Conservation (phyloP, 1,140 invertebrate species). For the Drosophila navojoa region DNA sequence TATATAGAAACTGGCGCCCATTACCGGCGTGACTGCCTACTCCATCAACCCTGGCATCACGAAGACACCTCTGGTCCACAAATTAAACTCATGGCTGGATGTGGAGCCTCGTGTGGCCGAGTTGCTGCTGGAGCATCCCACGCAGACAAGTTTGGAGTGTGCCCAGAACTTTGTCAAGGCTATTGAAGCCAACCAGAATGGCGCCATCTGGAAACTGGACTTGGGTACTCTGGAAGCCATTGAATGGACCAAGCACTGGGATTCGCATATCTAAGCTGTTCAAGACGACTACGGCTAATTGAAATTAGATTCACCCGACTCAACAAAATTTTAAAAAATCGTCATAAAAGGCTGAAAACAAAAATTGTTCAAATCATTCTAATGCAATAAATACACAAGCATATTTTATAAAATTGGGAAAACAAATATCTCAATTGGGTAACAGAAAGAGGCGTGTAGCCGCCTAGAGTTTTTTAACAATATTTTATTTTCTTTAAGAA, state of each 20-base stretch:
- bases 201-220: conserved; percentile 73
- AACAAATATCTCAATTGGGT: too few species aligned
- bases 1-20: conserved; percentile 51
- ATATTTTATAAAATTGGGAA: too few species aligned
- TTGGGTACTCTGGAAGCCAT: conserved; percentile 59
- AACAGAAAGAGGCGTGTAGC: too few species aligned
- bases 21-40: conserved; percentile 68
- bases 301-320: too few species aligned
- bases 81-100: conserved; percentile 74
- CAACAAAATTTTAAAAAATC: too few species aligned
- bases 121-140: conserved; percentile 57
- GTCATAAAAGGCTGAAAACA: too few species aligned
- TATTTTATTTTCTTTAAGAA: too few species aligned
- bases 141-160: conserved; percentile 52
- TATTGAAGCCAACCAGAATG: conserved; percentile 72
- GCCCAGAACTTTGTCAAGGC: conserved; percentile 76
- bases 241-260: conserved; percentile 69
- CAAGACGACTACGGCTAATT: too few species aligned
- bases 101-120: conserved; percentile 68
- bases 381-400: too few species aligned
- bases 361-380: too few species aligned
- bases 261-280: conserved; percentile 60
- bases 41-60: conserved; percentile 73
- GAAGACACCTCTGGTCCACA: conserved; percentile 60
- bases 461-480: too few species aligned